phyloP scores from a whole-genome alignment of 2,888 invertebrate species.

The Torymus aiolomorphi region DNA sequence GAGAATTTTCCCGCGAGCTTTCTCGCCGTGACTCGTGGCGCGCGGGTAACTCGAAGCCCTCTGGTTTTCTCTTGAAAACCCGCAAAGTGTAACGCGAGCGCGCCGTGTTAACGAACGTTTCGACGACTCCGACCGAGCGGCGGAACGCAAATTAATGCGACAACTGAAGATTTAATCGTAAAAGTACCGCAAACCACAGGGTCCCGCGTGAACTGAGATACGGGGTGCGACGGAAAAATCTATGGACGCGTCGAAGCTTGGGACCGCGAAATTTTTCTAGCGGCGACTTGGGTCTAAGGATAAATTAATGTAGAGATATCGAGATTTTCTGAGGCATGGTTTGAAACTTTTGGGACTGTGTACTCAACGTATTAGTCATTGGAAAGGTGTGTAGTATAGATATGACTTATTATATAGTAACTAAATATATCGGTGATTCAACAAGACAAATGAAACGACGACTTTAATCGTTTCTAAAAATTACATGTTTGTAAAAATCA shows the following conservation, averaged over 20 bases:
- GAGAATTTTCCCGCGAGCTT: not conserved
- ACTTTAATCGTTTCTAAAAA: too few species aligned
- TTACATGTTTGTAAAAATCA: too few species aligned
- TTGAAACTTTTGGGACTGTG: too few species aligned
- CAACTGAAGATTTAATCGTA: constrained; percentile 47
- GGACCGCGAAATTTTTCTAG: too few species aligned
- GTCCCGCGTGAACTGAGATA: not conserved
- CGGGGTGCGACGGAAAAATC: not conserved
- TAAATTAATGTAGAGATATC: too few species aligned
- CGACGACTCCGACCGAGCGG: not conserved
- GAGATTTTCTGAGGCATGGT: too few species aligned
- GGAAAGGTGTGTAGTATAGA: too few species aligned
- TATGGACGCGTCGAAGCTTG: not conserved
- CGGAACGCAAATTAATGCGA: constrained; percentile 45
- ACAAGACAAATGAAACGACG: too few species aligned
- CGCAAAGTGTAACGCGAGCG: constrained; percentile 6
- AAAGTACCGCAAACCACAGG: constrained; percentile 44
- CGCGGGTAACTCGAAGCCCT: constrained; percentile 8
- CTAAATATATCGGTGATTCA: too few species aligned
- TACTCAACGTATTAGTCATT: too few species aligned
- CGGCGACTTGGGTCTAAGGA: not conserved
- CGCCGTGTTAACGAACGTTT: constrained; percentile 7
- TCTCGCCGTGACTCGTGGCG: not conserved
- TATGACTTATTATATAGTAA: too few species aligned
- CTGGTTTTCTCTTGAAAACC: constrained; percentile 28